These are phyloP conservation scores for Ariopsis seemanni DNA, from an alignment of 2,113 vertebrate genomes.

Conservation along the genomic window DNA sequence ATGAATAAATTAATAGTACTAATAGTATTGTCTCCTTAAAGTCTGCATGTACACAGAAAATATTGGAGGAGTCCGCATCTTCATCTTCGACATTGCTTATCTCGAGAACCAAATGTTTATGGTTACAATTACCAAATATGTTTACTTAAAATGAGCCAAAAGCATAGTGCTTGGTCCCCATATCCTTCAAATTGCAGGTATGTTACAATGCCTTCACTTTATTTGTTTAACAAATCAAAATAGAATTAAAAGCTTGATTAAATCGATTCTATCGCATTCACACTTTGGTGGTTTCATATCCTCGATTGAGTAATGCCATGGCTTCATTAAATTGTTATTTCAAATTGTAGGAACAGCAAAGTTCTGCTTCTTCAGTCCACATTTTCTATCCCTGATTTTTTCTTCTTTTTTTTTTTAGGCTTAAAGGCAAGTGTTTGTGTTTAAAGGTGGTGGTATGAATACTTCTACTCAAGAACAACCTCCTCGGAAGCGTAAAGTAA, in stretches of 20 bases:
- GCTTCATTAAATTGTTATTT: background rate
- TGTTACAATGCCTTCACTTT: background rate
- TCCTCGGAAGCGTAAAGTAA: too few species aligned
- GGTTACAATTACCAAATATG: background rate
- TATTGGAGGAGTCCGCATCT: background rate
- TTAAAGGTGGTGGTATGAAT: background rate
- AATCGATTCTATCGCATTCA: background rate
- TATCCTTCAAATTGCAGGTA: background rate
- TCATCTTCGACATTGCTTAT: background rate
- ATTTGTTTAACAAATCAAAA: background rate
- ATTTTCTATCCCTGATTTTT: background rate
- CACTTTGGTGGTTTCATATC: background rate
- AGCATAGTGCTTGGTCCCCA: background rate
- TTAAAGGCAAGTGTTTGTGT: background rate
- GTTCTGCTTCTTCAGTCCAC: background rate
- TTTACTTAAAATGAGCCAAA: background rate
- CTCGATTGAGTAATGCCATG: background rate
- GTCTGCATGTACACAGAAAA: background rate
- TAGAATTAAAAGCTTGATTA: background rate
- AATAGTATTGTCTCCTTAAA: background rate
- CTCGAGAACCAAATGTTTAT: background rate
- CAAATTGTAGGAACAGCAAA: background rate
- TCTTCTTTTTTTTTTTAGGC: background rate
- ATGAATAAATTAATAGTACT: background rate
- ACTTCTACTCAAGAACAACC: background rate